Base-by-base conservation (phyloP, 2,888 invertebrate species). In the Quadroppia sp. region DNA sequence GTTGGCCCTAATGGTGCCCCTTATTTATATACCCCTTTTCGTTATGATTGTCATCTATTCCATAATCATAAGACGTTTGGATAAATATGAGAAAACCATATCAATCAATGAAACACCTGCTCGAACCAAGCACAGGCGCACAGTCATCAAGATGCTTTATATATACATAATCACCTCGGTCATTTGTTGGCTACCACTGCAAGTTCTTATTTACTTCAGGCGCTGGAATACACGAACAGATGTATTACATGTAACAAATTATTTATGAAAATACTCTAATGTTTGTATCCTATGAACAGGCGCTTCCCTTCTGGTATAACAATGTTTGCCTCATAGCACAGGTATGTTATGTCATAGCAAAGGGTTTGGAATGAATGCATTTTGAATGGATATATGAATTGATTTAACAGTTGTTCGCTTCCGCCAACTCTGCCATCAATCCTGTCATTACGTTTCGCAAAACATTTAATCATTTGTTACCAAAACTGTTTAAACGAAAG, bases 1-100 rank as follows among this genome's bases (percentile, higher is more conserved):
- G 89, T 89, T 90, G 78, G 87, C 90, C 32, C 86, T 91, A 3
- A 85, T 90, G 25, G 86, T 88, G 0, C 85, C 90, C 7, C 82
- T 91, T 25, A 91, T 92, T 1, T 91, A 91, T 88, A 80, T 91
- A 23, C 92, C 92, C 0, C 82, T 91, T 30, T 83, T 86, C 0
- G 84, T 90, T 0, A 90, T 92, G 89, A 82, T 88, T 0, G 81
- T 89, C n/a, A 88, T 88, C 77, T 90, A 89, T 78, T 86, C 88
- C 9, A 87, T 89, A 69, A 89, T 90, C 79, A 88, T 89, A 76
- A 82, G 86, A 72, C 89, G 88, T 82, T 87, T 89, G 76, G 77
- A 75, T 32, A 75, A 73, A 32, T 78, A 75, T 25, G 77, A 76
- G 69, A 74, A 75, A 11, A 76, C 75, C 48, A 61, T 77, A 3